phyloP scores from a whole-genome alignment of 1,140 invertebrate genomes.

The Medauroidea extradentata region DNA sequence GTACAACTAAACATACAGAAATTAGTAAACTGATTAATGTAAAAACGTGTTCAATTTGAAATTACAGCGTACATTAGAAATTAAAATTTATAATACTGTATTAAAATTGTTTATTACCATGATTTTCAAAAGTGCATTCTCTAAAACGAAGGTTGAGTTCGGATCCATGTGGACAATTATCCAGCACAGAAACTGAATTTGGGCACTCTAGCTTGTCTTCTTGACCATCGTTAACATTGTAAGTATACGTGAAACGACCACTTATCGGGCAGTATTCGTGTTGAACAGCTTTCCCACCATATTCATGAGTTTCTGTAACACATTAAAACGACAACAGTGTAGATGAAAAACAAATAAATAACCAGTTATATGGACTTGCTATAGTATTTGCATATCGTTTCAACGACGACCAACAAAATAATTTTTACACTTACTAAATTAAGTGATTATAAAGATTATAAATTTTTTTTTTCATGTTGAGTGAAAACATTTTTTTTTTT shows the following conservation, averaged over 20 bases:
- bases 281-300: conserved; percentile 44
- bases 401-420: no score
- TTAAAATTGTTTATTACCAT: conserved; percentile 46
- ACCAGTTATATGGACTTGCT: no score
- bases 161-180: conserved; percentile 62
- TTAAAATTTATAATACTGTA: no score
- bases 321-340: no score
- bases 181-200: conserved; percentile 52
- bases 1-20: not conserved
- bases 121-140: conserved; percentile 51
- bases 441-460: no score
- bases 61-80: no score
- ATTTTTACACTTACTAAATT: no score
- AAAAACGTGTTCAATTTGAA: no score
- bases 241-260: conserved; percentile 59
- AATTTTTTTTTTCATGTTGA: no score
- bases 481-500: no score
- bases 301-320: conserved; percentile 49
- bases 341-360: no score
- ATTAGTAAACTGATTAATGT: not conserved
- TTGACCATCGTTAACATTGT: conserved; percentile 51
- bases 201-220: conserved; percentile 50
- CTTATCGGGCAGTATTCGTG: conserved; percentile 63
- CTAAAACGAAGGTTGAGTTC: conserved; percentile 54
- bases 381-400: no score